Conservation (phyloP, 2,888 invertebrate species). For the Leptopterna dolabrata region DNA sequence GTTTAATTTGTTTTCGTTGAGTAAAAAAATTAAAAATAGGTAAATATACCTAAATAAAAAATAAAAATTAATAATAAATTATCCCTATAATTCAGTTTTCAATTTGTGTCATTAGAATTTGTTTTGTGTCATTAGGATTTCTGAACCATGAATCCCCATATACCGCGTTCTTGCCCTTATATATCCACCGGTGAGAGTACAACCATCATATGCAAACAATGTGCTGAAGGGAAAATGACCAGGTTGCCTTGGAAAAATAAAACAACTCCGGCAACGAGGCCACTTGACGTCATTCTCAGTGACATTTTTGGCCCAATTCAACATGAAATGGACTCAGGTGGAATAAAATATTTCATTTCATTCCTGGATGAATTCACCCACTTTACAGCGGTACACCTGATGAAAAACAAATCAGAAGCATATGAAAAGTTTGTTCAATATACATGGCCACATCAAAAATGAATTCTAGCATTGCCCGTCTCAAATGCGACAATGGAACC, state of each 20-base stretch:
- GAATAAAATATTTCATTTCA: conserved; percentile 36
- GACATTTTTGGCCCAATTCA: conserved; percentile 18
- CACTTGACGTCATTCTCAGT: conserved; percentile 10
- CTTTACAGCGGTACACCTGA: conserved; percentile 31
- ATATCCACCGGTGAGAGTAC: too few relatives aligned
- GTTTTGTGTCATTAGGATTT: too few relatives aligned
- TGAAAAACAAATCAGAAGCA: conserved; percentile 40
- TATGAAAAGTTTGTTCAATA: conserved; percentile 33
- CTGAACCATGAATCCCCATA: too few relatives aligned
- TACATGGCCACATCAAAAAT: conserved; percentile 32
- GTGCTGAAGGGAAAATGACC: conserved; percentile 28
- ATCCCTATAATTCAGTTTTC: too few relatives aligned
- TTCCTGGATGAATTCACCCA: conserved; percentile 51
- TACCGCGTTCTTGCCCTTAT: too few relatives aligned
- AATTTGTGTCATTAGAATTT: too few relatives aligned
- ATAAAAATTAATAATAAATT: too few relatives aligned
- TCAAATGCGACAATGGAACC: conserved; percentile 37
- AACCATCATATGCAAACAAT: conserved; percentile 1
- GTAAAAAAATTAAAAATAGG: too few relatives aligned
- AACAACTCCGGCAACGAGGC: not conserved
- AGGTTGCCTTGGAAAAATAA: not conserved
- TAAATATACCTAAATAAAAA: too few relatives aligned
- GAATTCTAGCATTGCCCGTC: not conserved
- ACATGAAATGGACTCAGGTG: not conserved
- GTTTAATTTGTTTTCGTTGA: too few relatives aligned